Percentiles rank a stretch among this genome's conserved stretches.
phyloP scores from a whole-genome alignment of 2,797 vertebrate species.

The Notoglanidium macrostoma region DNA sequence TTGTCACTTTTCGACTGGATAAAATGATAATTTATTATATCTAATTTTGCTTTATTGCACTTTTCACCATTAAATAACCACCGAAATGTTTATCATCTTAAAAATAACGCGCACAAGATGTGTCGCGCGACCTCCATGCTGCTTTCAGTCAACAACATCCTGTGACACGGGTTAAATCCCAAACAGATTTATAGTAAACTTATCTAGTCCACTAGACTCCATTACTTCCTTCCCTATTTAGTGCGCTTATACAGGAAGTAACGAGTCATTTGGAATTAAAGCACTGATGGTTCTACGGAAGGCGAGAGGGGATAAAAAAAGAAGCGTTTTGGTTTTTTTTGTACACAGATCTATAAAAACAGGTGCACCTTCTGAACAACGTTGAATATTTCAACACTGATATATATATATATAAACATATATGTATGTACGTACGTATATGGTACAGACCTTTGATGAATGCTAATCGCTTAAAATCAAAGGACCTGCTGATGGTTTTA shows the following conservation, averaged over 20 bases:
- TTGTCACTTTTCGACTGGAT: slow-evolving; percentile 51
- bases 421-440: no score
- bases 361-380: slow-evolving; percentile 52
- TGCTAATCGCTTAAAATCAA: background rate
- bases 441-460: background rate
- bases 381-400: background rate
- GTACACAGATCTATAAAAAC: slow-evolving; percentile 58
- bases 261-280: background rate
- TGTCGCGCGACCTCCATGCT: slow-evolving; percentile 26
- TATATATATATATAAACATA: no score
- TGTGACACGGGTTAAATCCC: background rate
- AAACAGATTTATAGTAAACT: background rate
- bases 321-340: background rate
- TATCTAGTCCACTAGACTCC: background rate
- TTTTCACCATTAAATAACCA: background rate
- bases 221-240: background rate
- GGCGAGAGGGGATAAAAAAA: background rate
- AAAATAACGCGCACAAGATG: background rate
- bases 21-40: background rate
- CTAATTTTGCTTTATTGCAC: background rate
- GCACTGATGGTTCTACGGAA: background rate
- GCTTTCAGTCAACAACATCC: slow-evolving; percentile 22
- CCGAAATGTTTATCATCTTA: background rate
- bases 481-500: background rate
- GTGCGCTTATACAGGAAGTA: background rate